phyloP scores from a whole-genome alignment of 1,140 invertebrate species.

The Cecropterus lyciades region DNA sequence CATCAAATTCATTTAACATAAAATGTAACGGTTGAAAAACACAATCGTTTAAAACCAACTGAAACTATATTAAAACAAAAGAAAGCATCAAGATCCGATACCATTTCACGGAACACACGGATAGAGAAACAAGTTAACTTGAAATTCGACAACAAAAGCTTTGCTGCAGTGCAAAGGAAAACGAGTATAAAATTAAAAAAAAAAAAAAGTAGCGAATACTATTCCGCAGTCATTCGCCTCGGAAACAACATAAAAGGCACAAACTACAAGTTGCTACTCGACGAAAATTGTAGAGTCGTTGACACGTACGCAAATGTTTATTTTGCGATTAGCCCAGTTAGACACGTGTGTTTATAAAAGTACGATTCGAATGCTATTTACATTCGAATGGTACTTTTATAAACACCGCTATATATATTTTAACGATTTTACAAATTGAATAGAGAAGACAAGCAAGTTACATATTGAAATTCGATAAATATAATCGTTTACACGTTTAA shows the following conservation, averaged over 20 bases:
- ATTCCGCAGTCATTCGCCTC: conserved; percentile 33
- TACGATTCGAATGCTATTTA: neutral
- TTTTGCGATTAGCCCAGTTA: neutral
- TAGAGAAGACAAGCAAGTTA: neutral
- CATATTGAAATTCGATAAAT: neutral
- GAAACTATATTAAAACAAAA: neutral
- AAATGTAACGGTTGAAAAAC: neutral
- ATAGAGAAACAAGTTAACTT: conserved; percentile 5
- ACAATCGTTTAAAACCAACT: neutral
- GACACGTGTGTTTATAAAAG: neutral
- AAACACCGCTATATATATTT: neutral
- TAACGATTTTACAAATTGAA: neutral
- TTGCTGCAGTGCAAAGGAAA: conserved; percentile 3
- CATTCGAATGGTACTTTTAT: too few species aligned
- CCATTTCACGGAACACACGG: conserved; percentile 1
- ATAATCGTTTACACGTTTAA: neutral
- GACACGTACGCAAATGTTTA: neutral
- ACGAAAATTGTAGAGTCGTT: conserved; percentile 34
- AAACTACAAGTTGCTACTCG: conserved; percentile 39
- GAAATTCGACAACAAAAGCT: conserved; percentile 15
- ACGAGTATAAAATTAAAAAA: conserved; percentile 14
- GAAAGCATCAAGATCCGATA: neutral
- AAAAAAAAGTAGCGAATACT: conserved; percentile 12
- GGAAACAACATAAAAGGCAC: conserved; percentile 38
- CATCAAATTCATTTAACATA: too few species aligned